Conservation (phyloP, 30 jellyfish, hydroid and myxozoan genomes). For the Mastigias papua region DNA sequence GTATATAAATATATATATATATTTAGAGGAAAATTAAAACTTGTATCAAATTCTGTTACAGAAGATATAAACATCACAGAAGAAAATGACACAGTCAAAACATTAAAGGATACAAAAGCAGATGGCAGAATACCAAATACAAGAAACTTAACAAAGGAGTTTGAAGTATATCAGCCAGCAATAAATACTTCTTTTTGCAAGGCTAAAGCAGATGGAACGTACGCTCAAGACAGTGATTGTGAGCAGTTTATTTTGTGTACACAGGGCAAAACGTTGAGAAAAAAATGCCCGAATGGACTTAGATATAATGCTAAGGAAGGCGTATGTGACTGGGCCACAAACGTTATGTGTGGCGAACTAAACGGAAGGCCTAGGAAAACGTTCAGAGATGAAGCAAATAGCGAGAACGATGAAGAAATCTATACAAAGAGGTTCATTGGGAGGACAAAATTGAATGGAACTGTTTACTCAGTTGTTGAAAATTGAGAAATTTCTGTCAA, state of each 20-base stretch:
- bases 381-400: neutral
- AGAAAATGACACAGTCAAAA: neutral
- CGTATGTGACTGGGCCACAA: conserved; percentile 93
- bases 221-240: conserved; percentile 63
- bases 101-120: neutral
- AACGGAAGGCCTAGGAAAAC: neutral
- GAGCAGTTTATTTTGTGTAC: conserved; percentile 66
- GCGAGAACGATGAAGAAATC: conserved; percentile 66
- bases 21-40: too few relatives aligned
- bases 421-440: conserved; percentile 65
- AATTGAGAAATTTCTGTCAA: neutral
- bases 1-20: too few relatives aligned
- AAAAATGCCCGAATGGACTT: conserved; percentile 80
- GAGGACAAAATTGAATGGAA: neutral
- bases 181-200: conserved; percentile 44
- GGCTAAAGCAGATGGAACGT: conserved; percentile 71
- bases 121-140: neutral
- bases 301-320: conserved; percentile 72
- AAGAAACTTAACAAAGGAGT: neutral
- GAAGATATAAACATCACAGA: neutral
- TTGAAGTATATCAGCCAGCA: neutral
- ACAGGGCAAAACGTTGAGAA: conserved; percentile 51
- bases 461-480: neutral
- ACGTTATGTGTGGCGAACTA: conserved; percentile 61
- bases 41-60: neutral